Evolutionary conservation across 2,888 invertebrate genomes (phyloP), one percentile per base, ranked within the genome.

Genomic region (Ophion costatus): DNA sequence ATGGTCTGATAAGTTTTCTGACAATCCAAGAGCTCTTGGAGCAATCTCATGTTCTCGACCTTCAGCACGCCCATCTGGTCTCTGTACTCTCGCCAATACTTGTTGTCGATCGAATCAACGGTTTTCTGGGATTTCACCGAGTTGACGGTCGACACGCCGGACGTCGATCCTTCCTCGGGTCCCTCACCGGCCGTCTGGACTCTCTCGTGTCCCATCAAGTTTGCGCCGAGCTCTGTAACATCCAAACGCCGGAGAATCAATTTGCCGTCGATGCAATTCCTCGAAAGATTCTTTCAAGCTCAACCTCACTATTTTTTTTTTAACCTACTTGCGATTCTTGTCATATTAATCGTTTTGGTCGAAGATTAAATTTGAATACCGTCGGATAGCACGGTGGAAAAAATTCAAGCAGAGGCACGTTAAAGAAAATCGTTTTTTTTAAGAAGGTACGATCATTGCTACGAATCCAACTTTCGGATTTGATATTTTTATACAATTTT

Each of bases 151-250:
- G 95, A 96, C 80, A 95, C 94, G 45, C 95, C 96, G 17, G 96
- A 96, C 0, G 96, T 95, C 0, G 95, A 95, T 63, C 94, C 95
- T 88, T 95, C 95, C 86, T 95, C 95, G 22, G 94, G 94, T 33
- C 94, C 94, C 71, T 92, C 94, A 87, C 91, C 94, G 88, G 88
- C 89, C 87, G 90, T 86, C 24, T 94, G 94, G 17, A 94, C 93
- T 63, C 95, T 94, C 82, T 97, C 97, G 88, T 97, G 96, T 0
- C 96, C 97, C 4, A 97, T 96, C 75, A 98, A 94, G 94, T 98
- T 98, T 9, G 98, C 98, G 6, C 97, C 98, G n/a, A 98, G 94
- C 93, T 98, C 98, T 96, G 90, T 0, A 90, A 89, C 66, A 80
- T 67, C 17, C 24, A 57, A 66, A 33, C 73, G 75, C n/a, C 51